phyloP scores from a whole-genome alignment of 2,888 invertebrate species.

The Lochmaea crataegi region DNA sequence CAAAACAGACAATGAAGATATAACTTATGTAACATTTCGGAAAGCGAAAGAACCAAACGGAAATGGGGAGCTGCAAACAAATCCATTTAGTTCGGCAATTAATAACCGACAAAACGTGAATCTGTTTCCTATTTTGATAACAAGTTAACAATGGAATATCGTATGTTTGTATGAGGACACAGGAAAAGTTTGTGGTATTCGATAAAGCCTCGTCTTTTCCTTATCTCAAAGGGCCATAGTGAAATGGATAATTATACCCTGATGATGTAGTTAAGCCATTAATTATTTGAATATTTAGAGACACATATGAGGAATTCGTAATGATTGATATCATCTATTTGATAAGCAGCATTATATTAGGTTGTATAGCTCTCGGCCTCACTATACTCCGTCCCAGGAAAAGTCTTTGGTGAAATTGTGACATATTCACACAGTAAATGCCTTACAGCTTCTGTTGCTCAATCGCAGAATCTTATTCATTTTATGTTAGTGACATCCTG shows the following conservation, averaged over 20 bases:
- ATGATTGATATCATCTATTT: not conserved
- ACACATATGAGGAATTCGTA: not conserved
- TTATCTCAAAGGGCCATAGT: constrained; percentile 9
- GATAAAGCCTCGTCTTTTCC: constrained; percentile 9
- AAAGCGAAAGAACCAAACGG: constrained; percentile 38
- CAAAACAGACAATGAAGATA: constrained; percentile 46
- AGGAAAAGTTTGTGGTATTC: constrained; percentile 25
- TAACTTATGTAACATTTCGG: constrained; percentile 40
- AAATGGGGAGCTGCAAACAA: constrained; percentile 40
- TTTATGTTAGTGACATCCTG: no score
- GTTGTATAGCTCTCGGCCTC: no score
- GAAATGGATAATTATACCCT: not conserved
- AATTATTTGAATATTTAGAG: not conserved
- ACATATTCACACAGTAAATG: no score
- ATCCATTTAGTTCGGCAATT: constrained; percentile 52
- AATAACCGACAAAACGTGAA: constrained; percentile 51
- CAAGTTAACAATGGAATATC: constrained; percentile 48
- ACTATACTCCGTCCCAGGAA: no score
- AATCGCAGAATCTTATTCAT: no score
- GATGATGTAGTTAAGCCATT: not conserved
- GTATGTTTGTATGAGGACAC: constrained; percentile 22
- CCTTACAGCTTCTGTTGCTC: no score
- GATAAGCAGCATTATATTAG: no score
- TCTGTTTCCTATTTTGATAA: constrained; percentile 54
- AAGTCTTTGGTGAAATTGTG: no score